Percentiles rank a stretch among this genome's conserved stretches.
These are phyloP conservation scores for Camelus dromedarius DNA, from an alignment of 2,113 vertebrate species.

Conservation along the genomic window DNA sequence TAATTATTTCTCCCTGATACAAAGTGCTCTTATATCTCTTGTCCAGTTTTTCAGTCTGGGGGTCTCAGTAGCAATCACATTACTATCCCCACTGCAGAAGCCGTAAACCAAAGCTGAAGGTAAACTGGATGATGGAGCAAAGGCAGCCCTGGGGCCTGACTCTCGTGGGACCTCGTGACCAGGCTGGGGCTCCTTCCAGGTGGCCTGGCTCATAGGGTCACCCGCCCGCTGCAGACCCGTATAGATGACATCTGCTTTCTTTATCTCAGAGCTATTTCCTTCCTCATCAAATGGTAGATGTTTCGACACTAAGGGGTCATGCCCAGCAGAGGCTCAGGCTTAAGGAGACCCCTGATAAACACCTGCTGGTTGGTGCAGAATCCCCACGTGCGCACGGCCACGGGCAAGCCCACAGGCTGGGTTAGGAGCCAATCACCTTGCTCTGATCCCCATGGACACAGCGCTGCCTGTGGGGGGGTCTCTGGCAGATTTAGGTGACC, in stretches of 20 bases:
- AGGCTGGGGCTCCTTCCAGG: neutral
- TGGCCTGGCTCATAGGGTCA: neutral
- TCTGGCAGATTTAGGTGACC: neutral
- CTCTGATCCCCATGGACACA: neutral
- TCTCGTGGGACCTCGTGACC: neutral
- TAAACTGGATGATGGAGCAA: neutral
- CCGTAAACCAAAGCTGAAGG: neutral
- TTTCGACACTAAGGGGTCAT: neutral
- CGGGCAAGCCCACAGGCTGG: rapidly evolving
- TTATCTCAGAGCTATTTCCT: neutral
- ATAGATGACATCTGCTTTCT: neutral
- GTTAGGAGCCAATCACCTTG: neutral
- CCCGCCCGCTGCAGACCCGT: neutral
- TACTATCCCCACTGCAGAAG: neutral
- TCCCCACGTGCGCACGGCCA: rapidly evolving
- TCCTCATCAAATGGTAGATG: neutral
- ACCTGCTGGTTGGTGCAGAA: neutral
- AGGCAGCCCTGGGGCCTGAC: neutral
- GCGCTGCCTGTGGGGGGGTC: neutral
- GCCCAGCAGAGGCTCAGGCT: neutral
- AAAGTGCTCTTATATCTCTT: neutral
- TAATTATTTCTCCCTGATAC: neutral
- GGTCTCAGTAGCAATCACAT: neutral
- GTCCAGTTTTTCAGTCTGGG: neutral
- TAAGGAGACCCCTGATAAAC: neutral